A percentile compares a stretch with the other conserved stretches of the same genome.
phyloP scores from a whole-genome alignment of 2,113 vertebrate species.

The Mixornis gularis region DNA sequence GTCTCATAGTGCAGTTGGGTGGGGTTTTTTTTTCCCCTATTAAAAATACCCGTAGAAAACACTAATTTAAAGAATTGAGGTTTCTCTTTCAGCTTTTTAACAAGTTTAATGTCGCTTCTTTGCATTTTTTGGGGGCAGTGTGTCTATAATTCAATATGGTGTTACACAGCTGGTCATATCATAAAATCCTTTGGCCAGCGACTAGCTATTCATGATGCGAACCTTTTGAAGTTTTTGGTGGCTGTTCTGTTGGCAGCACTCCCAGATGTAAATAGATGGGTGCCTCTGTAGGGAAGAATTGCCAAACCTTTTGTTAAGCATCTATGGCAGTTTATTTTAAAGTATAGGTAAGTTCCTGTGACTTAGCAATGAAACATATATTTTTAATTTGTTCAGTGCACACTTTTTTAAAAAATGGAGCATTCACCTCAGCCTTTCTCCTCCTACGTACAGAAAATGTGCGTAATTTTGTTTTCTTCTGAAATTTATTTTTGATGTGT shows the following conservation, averaged over 20 bases:
- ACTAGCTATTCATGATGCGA: slow-evolving; percentile 28
- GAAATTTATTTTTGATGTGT: not conserved
- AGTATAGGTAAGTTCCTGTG: not conserved
- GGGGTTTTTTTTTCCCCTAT: not conserved
- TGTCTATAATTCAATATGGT: not conserved
- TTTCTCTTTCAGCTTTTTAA: not conserved
- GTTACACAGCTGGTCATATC: slow-evolving; percentile 19
- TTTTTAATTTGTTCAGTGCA: not conserved
- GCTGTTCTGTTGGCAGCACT: slow-evolving; percentile 33
- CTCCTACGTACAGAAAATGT: not conserved
- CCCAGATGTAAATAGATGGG: slow-evolving; percentile 40
- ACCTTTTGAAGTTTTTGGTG: slow-evolving; percentile 59
- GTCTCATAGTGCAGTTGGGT: not conserved
- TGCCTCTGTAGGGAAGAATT: not conserved
- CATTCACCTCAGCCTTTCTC: not conserved
- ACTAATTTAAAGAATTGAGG: not conserved
- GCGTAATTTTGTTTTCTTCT: not conserved
- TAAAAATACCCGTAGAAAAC: not conserved
- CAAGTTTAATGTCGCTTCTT: not conserved
- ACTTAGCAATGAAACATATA: not conserved
- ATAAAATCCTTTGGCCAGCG: slow-evolving; percentile 40
- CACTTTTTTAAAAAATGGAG: accelerated
- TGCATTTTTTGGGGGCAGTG: not conserved
- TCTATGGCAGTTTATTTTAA: not conserved
- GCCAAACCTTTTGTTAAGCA: slow-evolving; percentile 31